Conservation (phyloP, 1,140 invertebrate genomes). For the Drosophila sp. region DNA sequence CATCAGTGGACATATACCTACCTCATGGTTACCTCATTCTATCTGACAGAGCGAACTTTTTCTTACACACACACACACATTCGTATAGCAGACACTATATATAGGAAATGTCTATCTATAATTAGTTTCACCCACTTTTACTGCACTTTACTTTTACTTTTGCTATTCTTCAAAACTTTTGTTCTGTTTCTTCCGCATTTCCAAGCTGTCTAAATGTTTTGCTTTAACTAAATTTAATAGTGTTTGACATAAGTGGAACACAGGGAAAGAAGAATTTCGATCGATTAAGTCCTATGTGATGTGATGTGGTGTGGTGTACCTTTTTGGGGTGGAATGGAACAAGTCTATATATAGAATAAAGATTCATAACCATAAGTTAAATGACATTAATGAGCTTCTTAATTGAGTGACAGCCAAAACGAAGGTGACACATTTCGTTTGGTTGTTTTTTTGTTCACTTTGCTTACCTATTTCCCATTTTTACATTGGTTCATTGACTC, state of each 20-base stretch:
- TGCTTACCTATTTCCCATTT: no score
- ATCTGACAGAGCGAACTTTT: background rate
- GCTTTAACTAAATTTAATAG: slow-evolving; percentile 41
- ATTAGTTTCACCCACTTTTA: slow-evolving; percentile 67
- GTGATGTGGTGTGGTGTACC: slow-evolving; percentile 10
- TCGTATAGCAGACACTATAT: slow-evolving; percentile 33
- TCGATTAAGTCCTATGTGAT: slow-evolving; percentile 23
- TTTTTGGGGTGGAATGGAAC: slow-evolving; percentile 8
- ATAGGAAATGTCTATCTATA: slow-evolving; percentile 51
- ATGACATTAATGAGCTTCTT: slow-evolving; percentile 71
- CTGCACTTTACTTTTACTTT: slow-evolving; percentile 61
- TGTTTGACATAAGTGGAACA: slow-evolving; percentile 56
- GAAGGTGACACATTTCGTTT: slow-evolving; percentile 61
- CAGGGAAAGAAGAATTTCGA: slow-evolving; percentile 31
- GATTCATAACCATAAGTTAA: slow-evolving; percentile 23
- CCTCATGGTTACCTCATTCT: slow-evolving; percentile 6
- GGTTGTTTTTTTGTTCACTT: background rate
- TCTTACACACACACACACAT: slow-evolving; percentile 11
- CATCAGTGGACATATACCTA: background rate
- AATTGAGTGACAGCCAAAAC: slow-evolving; percentile 54
- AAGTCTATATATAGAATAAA: slow-evolving; percentile 39
- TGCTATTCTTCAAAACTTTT: slow-evolving; percentile 62
- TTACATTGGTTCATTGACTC: slow-evolving; percentile 60
- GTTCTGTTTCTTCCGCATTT: slow-evolving; percentile 4
- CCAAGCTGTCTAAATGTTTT: slow-evolving; percentile 53